Percentiles rank a stretch among this genome's conserved stretches.
phyloP scores from a whole-genome alignment of 2,113 vertebrate genomes.

The Trochalopteron elliotii region DNA sequence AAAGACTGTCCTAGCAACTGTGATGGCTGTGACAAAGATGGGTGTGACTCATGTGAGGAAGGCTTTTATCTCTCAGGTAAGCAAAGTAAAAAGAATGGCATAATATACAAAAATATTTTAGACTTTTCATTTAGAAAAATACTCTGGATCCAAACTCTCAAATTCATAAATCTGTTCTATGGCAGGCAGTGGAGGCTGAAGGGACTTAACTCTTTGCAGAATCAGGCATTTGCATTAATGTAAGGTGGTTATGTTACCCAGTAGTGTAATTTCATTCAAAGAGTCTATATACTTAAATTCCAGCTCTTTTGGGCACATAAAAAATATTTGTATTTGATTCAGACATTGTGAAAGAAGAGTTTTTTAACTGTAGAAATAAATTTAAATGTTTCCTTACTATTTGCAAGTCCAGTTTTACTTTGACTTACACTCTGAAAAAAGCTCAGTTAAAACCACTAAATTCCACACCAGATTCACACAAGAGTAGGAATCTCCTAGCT shows the following conservation, averaged over 20 bases:
- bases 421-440: neutral
- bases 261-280: neutral
- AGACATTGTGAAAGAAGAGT: neutral
- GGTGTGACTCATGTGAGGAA: conserved; percentile 83
- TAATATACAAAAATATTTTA: neutral
- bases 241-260: neutral
- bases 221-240: fast-evolving
- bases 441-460: neutral
- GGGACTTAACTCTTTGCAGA: neutral
- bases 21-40: conserved; percentile 75
- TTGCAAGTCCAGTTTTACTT: neutral
- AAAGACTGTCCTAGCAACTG: conserved; percentile 76
- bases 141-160: neutral
- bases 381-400: neutral
- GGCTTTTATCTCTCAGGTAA: conserved; percentile 84
- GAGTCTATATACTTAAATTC: neutral
- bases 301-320: neutral
- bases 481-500: neutral
- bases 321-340: neutral
- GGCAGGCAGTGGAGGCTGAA: neutral
- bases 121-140: neutral
- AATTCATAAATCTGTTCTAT: neutral
- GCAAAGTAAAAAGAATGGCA: neutral
- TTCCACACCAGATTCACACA: neutral
- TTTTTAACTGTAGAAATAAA: neutral